Percentiles rank a stretch among this genome's conserved stretches.
phyloP scores from a whole-genome alignment of 2,888 invertebrate species.

The Drosophila pseudotalamancana region DNA sequence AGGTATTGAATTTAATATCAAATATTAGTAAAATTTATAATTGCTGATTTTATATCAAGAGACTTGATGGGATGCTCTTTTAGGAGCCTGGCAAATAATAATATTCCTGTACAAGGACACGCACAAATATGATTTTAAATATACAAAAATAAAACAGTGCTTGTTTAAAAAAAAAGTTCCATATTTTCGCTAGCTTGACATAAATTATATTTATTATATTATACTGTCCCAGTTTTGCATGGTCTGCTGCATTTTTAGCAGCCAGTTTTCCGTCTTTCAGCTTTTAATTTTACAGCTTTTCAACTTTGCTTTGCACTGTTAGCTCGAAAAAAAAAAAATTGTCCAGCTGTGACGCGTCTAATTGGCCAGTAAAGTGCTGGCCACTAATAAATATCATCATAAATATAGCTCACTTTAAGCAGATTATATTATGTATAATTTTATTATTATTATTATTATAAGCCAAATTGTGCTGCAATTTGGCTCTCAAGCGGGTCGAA shows the following conservation, averaged over 20 bases:
- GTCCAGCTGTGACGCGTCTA: constrained; percentile 55
- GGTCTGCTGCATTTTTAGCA: constrained; percentile 57
- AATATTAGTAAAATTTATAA: too few relatives aligned
- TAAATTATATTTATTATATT: constrained; percentile 19
- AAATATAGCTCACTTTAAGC: constrained; percentile 49
- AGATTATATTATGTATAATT: constrained; percentile 23
- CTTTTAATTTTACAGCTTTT: constrained; percentile 11
- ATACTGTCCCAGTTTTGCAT: constrained; percentile 36
- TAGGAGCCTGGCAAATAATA: too few relatives aligned
- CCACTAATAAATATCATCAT: constrained; percentile 56
- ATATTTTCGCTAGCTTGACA: constrained; percentile 36
- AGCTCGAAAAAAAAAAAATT: constrained; percentile 30
- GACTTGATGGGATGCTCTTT: too few relatives aligned
- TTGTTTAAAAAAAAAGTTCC: constrained; percentile 19
- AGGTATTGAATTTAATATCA: too few relatives aligned
- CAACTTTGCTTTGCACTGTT: constrained; percentile 9
- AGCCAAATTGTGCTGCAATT: constrained; percentile 41
- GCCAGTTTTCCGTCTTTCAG: constrained; percentile 15
- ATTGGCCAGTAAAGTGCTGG: constrained; percentile 65
- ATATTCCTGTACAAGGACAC: too few relatives aligned
- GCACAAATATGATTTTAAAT: neutral
- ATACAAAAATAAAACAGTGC: neutral
- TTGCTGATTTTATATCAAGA: too few relatives aligned
- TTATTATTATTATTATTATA: constrained; percentile 31
- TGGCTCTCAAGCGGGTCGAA: constrained; percentile 3